Evolutionary conservation across 2,888 invertebrate genomes (phyloP), one percentile per base, ranked within the genome.

Genomic region (Orthosia incerta): DNA sequence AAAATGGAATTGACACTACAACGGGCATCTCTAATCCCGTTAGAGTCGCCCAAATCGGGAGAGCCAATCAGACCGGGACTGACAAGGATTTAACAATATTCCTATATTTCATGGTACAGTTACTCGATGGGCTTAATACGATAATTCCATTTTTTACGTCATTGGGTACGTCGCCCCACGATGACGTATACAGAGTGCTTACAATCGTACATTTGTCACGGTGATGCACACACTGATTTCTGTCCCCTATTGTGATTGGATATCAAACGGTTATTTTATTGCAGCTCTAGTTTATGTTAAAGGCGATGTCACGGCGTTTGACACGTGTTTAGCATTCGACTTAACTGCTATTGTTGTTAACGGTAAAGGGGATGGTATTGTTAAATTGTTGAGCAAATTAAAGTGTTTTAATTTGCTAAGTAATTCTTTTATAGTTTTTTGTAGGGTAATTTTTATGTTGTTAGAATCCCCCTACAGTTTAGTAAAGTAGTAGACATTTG

Each of bases 271-370:
- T 93, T 94, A 93, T 93, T 92, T 93, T 94, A 93, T 94, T 92
- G 91, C 92, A 87, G 91, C 88, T 94, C 90, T 90, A 92, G 90
- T 94, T 93, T 89, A 92, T 90, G 90, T 92, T 91, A 91, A 91
- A 93, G 89, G 91, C 90, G 89, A 94, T 93, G 95, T 94, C 93
- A 91, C 90, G 90, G 91, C 89, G 90, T 92, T 94, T 95, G 96
- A 95, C 96, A 95, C 95, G 95, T 95, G 95, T 95, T 95, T 94
- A 94, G 94, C 91, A 93, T 93, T 91, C 92, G 92, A 94, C 93
- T 95, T 94, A 93, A 94, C 90, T 92, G 89, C 93, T 87, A 91
- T 95, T 95, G 95, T 95, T 89, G 87, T 79, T 89, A 91, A 90
- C 89, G 90, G 91, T 93, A 92, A 91, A 91, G 93, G 95, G 94